phyloP scores from a whole-genome alignment of 2,797 vertebrate species.

The Chelidonichthys spinosus region DNA sequence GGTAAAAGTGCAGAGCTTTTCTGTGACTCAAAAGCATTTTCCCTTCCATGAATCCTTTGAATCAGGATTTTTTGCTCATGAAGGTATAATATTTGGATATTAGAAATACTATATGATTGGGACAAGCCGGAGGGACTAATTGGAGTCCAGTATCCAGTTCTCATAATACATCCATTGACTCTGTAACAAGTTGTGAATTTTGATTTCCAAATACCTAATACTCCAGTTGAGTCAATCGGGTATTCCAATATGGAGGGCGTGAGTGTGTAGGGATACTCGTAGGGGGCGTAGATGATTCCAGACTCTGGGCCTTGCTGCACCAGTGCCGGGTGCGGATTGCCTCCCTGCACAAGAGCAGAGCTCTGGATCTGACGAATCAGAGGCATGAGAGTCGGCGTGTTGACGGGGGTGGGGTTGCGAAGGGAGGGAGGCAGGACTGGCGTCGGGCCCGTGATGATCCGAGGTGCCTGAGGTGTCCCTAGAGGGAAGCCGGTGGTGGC shows the following conservation, averaged over 20 bases:
- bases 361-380: conserved; percentile 99
- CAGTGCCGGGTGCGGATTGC: conserved; percentile 93
- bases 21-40: not conserved
- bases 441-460: conserved; percentile 95
- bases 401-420: conserved; percentile 90
- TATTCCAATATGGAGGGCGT: conserved; percentile 99
- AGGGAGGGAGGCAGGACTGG: conserved; percentile 91
- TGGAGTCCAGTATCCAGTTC: conserved; percentile 72
- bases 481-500: conserved; percentile 94
- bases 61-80: too few relatives aligned
- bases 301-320: conserved; percentile 93
- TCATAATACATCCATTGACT: conserved; percentile 79
- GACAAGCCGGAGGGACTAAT: not conserved
- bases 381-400: conserved; percentile 96
- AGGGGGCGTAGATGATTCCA: conserved; percentile 96
- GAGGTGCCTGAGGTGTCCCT: conserved; percentile 93
- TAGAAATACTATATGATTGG: not conserved
- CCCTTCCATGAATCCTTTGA: too few relatives aligned
- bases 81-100: not conserved
- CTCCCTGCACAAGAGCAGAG: conserved; percentile 92
- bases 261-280: conserved; percentile 98
- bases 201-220: conserved; percentile 91
- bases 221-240: conserved; percentile 97
- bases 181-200: conserved; percentile 46
- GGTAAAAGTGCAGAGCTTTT: not conserved